Percentiles rank a stretch among this genome's conserved stretches.
phyloP scores from a whole-genome alignment of 2,888 invertebrate species.

The Trachelus stipa region DNA sequence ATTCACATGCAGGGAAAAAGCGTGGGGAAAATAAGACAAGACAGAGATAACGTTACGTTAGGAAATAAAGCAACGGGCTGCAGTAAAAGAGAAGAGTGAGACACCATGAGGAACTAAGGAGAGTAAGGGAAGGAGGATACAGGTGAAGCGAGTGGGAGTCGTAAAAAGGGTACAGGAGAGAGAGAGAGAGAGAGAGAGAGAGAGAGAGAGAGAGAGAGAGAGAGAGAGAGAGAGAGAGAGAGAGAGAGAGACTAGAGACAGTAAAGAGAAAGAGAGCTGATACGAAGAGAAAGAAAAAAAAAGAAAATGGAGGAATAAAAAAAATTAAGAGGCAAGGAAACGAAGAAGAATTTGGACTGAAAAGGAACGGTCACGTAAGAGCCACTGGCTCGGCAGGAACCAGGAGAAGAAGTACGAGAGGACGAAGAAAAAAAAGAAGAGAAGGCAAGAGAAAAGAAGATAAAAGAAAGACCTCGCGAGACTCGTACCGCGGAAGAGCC shows the following conservation, averaged over 20 bases:
- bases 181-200: constrained; percentile 29
- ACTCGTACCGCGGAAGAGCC: constrained; percentile 53
- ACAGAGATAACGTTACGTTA: constrained; percentile 29
- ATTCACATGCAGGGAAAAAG: constrained; percentile 37
- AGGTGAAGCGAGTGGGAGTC: not conserved
- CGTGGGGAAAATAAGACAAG: constrained; percentile 18
- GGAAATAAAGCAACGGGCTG: constrained; percentile 30
- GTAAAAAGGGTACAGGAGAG: not conserved
- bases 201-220: constrained; percentile 22
- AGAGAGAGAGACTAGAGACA: constrained; percentile 32
- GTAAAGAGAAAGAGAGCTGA: constrained; percentile 29
- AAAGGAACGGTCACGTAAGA: constrained; percentile 7
- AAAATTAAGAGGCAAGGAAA: constrained; percentile 2
- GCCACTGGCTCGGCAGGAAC: not conserved
- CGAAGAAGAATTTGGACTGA: not conserved
- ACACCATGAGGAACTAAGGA: not conserved
- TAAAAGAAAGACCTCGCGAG: constrained; percentile 51
- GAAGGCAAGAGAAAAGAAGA: constrained; percentile 29
- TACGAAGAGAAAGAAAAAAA: not conserved
- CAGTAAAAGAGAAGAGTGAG: constrained; percentile 1
- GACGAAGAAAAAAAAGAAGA: not conserved
- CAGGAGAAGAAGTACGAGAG: constrained; percentile 2
- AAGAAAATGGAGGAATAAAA: constrained; percentile 10
- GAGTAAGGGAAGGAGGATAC: not conserved
- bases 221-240: constrained; percentile 13